phyloP scores from a whole-genome alignment of 2,888 invertebrate species.

The Cactoblastis cactorum region DNA sequence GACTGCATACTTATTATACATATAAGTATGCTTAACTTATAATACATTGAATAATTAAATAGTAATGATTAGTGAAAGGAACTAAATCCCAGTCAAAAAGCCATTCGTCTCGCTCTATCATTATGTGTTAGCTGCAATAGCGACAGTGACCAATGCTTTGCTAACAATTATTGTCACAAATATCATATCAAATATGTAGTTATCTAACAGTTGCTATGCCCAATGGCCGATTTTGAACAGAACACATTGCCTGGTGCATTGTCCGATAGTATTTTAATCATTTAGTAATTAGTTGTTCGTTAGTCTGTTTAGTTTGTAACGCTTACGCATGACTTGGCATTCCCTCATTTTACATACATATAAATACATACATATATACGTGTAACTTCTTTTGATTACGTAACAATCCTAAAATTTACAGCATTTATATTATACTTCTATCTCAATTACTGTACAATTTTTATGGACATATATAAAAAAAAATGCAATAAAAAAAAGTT shows the following conservation, averaged over 20 bases:
- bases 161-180: conserved; percentile 11
- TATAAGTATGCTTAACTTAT: not conserved
- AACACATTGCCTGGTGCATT: conserved; percentile 24
- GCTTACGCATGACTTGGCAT: no score
- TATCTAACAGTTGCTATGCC: conserved; percentile 5
- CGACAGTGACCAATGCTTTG: not conserved
- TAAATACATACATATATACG: no score
- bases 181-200: not conserved
- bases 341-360: no score
- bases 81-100: conserved; percentile 1
- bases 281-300: no score
- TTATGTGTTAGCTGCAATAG: not conserved
- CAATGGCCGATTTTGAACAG: conserved; percentile 18
- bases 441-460: no score
- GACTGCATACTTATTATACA: no score
- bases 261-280: conserved; percentile 17
- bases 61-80: conserved; percentile 2
- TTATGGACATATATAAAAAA: no score
- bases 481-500: no score
- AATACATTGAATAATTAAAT: not conserved
- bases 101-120: not conserved
- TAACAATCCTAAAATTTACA: no score
- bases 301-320: no score
- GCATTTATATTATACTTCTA: no score
- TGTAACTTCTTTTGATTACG: no score